Conservation (phyloP, 2,113 vertebrate genomes). For the Peromyscus polionotus region DNA sequence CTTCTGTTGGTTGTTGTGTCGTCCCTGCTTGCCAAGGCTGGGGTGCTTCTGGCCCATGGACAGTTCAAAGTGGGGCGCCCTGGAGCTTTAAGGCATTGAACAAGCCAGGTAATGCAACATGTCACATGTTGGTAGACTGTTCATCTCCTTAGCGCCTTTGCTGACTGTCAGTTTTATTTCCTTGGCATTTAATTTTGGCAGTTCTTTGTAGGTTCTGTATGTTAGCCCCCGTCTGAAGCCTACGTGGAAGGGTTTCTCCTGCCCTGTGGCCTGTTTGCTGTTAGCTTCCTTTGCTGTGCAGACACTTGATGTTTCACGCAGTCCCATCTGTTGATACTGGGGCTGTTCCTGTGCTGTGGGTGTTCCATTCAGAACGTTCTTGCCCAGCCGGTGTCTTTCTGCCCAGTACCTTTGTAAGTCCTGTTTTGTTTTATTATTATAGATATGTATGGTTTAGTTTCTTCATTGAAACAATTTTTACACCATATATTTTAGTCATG, state of each 20-base stretch:
- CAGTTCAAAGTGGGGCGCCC: neutral
- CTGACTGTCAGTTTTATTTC: neutral
- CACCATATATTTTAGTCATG: neutral
- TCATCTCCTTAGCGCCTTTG: neutral
- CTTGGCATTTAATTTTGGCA: neutral
- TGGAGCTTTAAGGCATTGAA: constrained; percentile 87
- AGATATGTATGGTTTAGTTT: neutral
- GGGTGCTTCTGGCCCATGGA: neutral
- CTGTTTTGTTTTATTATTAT: neutral
- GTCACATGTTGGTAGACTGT: constrained; percentile 65
- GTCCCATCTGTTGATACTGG: neutral
- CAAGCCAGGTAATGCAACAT: constrained; percentile 87
- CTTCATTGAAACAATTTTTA: neutral
- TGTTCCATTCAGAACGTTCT: neutral
- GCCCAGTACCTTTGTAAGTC: neutral
- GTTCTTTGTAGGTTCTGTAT: neutral
- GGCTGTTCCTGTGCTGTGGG: neutral
- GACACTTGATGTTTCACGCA: neutral
- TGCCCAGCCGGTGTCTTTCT: neutral
- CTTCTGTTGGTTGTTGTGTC: neutral
- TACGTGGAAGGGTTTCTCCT: neutral
- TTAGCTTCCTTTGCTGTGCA: neutral
- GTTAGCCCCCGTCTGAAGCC: neutral
- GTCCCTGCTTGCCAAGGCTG: neutral
- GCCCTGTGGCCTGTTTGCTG: neutral